Percentiles rank a stretch among this genome's conserved stretches.
phyloP scores from a whole-genome alignment of 2,888 invertebrate species.

The Apamea epomidion region DNA sequence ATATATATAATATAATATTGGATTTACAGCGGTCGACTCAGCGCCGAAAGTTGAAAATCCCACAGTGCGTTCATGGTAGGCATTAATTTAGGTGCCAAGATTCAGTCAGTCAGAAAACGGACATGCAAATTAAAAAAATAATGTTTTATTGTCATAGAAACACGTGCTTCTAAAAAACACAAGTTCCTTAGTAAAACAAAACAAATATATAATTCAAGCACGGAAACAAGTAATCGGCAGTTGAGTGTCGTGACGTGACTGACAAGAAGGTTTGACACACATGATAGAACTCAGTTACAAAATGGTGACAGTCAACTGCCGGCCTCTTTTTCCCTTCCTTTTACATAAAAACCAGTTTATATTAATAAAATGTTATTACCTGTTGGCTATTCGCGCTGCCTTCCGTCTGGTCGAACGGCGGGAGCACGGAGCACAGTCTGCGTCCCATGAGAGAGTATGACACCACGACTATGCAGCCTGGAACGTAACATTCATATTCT shows the following conservation, averaged over 20 bases:
- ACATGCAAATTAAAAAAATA: too few relatives aligned
- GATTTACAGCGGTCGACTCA: not conserved
- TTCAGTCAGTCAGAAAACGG: too few relatives aligned
- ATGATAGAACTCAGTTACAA: not conserved
- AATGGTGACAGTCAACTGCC: too few relatives aligned
- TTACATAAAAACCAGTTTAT: not conserved
- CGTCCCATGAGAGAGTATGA: constrained; percentile 93
- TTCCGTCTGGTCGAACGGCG: constrained; percentile 92
- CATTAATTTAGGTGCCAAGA: too few relatives aligned
- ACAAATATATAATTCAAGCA: not conserved
- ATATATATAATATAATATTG: not conserved
- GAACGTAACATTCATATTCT: constrained; percentile 64
- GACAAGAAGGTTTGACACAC: too few relatives aligned
- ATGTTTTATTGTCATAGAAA: not conserved
- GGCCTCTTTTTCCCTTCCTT: not conserved
- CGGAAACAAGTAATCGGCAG: not conserved
- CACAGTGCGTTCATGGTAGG: too few relatives aligned
- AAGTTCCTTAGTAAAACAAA: not conserved
- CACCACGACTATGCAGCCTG: constrained; percentile 92
- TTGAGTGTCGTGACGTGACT: not conserved
- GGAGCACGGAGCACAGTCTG: constrained; percentile 92
- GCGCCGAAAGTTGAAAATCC: not conserved
- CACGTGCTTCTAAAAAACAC: not conserved
- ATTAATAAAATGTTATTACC: constrained; percentile 77
- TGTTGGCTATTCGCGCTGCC: constrained; percentile 92